Conservation (phyloP, 1,140 invertebrate species). For the Eupristina koningsbergeri region DNA sequence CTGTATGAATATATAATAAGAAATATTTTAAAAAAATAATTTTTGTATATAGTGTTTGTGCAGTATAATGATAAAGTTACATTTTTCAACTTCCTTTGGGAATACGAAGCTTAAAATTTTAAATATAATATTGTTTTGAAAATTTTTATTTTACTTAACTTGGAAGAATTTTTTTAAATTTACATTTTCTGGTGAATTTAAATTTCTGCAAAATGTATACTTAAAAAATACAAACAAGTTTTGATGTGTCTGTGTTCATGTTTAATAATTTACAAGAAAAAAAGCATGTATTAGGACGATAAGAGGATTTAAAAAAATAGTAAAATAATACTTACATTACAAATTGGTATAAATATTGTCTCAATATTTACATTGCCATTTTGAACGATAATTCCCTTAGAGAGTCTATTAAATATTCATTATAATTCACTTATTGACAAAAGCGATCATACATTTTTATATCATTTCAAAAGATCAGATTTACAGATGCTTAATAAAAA, state of each 20-base stretch:
- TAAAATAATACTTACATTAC: not conserved
- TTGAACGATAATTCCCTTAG: not conserved
- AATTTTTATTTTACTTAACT: conserved; percentile 16
- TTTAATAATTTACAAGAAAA: not conserved
- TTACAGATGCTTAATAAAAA: conserved; percentile 45
- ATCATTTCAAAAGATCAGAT: conserved; percentile 9
- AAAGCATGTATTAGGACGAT: too few species aligned
- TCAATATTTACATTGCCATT: too few species aligned
- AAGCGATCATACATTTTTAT: conserved; percentile 14
- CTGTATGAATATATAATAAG: not conserved
- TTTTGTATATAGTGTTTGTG: not conserved
- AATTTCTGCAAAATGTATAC: not conserved
- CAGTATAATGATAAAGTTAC: not conserved
- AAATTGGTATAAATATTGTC: not conserved
- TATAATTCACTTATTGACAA: not conserved
- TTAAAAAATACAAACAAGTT: not conserved
- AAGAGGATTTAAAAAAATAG: too few species aligned
- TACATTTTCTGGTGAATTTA: conserved; percentile 8
- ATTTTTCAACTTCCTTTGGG: not conserved
- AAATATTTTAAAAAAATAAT: not conserved
- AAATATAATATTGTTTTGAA: conserved; percentile 18
- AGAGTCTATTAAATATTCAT: not conserved
- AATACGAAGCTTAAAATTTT: conserved; percentile 2
- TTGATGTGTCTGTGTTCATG: too few species aligned
- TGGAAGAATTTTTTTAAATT: not conserved